phyloP scores from a whole-genome alignment of 2,797 vertebrate species.

The Masticophis lateralis region DNA sequence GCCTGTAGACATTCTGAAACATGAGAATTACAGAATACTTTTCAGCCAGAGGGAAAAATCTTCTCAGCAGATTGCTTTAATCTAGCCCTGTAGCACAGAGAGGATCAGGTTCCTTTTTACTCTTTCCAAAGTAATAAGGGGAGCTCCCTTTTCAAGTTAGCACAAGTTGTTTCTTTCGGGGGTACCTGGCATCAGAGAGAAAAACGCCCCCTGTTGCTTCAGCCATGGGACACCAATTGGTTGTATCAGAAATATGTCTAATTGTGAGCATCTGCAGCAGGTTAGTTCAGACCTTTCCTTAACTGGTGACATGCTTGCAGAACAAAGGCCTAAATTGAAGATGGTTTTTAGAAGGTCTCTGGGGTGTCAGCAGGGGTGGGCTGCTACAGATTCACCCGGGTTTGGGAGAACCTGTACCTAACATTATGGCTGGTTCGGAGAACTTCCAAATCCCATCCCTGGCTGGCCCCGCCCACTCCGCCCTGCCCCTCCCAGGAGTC shows the following conservation, averaged over 20 bases:
- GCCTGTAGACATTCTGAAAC: background rate
- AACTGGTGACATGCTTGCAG: background rate
- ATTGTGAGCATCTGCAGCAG: background rate
- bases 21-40: background rate
- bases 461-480: too few relatives aligned
- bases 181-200: background rate
- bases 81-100: background rate
- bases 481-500: too few relatives aligned
- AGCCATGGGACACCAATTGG: background rate
- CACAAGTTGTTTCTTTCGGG: slow-evolving; percentile 11
- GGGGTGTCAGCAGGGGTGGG: too few relatives aligned
- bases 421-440: too few relatives aligned
- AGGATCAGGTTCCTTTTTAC: background rate
- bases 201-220: background rate
- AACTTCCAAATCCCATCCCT: too few relatives aligned
- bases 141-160: background rate
- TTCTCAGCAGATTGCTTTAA: background rate
- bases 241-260: background rate
- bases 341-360: too few relatives aligned
- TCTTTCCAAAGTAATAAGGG: slow-evolving; percentile 4
- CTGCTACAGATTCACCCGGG: too few relatives aligned
- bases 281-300: background rate
- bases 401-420: too few relatives aligned
- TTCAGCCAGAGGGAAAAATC: background rate
- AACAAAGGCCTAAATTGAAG: background rate